Percentiles rank a stretch among this genome's conserved stretches.
phyloP scores from a whole-genome alignment of 2,888 invertebrate species.

The Hyposoter didymator region DNA sequence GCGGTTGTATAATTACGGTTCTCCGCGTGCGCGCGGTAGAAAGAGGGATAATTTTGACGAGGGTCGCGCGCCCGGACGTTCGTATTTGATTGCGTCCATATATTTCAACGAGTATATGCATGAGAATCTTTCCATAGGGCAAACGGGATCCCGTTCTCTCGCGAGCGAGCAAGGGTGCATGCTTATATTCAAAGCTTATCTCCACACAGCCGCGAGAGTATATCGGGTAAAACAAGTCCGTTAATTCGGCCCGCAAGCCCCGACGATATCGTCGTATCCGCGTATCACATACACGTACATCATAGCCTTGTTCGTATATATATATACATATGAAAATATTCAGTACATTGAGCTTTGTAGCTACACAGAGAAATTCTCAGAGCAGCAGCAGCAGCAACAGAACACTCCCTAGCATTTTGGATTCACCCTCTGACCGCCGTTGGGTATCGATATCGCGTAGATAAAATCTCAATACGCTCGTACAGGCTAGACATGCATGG shows the following conservation, averaged over 20 bases:
- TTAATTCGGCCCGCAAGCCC: constrained; percentile 77
- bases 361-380: constrained; percentile 3
- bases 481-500: constrained; percentile 21
- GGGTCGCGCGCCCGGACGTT: constrained; percentile 4
- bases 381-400: background rate
- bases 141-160: constrained; percentile 15
- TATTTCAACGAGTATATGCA: background rate
- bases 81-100: constrained; percentile 2
- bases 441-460: constrained; percentile 80
- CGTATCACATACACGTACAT: constrained; percentile 6
- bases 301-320: constrained; percentile 18
- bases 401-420: constrained; percentile 42
- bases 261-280: background rate
- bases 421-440: constrained; percentile 66
- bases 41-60: constrained; percentile 41
- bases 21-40: background rate
- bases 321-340: constrained; percentile 22
- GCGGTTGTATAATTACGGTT: constrained; percentile 39
- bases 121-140: constrained; percentile 47
- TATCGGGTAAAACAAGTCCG: constrained; percentile 80
- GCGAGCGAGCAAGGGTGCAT: constrained; percentile 12
- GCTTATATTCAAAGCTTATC: constrained; percentile 62
- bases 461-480: constrained; percentile 81
- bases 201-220: constrained; percentile 66
- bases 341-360: background rate